These are phyloP conservation scores for Tachina grossa DNA, from an alignment of 2,888 invertebrate species.

Conservation along the genomic window DNA sequence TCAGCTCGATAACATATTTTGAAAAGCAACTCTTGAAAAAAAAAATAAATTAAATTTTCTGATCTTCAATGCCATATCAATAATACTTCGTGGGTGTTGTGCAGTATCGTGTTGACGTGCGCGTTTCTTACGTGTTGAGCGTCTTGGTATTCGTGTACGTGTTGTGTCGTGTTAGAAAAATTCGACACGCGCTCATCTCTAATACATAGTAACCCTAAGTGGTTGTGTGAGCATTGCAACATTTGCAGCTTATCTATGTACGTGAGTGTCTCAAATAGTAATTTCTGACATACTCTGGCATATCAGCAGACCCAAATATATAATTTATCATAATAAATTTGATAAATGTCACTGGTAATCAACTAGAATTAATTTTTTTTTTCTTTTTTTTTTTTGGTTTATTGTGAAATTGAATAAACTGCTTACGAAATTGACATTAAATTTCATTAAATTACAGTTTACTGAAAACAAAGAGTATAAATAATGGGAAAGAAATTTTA, in stretches of 20 bases:
- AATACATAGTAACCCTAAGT: constrained; percentile 24
- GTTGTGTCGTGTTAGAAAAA: no score
- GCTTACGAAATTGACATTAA: constrained; percentile 12
- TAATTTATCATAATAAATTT: constrained; percentile 58
- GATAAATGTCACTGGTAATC: constrained; percentile 52
- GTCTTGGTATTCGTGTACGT: no score
- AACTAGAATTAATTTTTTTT: constrained; percentile 9
- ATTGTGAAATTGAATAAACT: constrained; percentile 39
- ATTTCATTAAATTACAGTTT: constrained; percentile 13
- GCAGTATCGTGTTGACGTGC: no score
- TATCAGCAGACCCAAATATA: constrained; percentile 24
- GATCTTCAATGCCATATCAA: no score
- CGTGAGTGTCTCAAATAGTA: neutral
- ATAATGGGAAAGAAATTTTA: neutral
- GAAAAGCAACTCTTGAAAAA: no score
- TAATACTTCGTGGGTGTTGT: no score
- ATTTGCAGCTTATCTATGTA: constrained; percentile 18
- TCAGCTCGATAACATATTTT: no score
- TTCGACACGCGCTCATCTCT: no score
- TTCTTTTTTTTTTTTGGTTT: constrained; percentile 22
- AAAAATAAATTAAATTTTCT: no score
- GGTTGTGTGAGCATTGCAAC: neutral
- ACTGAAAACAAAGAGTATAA: neutral
- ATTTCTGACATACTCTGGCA: constrained; percentile 31
- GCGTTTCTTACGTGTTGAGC: no score